Evolutionary conservation across 1,140 invertebrate species (phyloP).

Genomic region (Macrotrachela quadricornifera): DNA sequence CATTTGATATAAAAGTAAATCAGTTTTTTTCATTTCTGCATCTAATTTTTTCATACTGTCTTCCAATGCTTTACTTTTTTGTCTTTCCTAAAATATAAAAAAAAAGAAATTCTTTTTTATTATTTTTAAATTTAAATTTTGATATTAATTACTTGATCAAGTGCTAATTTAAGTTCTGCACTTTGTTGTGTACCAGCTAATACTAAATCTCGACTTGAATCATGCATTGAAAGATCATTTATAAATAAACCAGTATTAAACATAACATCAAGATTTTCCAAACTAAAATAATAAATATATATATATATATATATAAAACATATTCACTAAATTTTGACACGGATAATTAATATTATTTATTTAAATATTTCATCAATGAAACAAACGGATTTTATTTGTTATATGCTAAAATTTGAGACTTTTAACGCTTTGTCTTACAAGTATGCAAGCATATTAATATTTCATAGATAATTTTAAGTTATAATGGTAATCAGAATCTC

Average conservation of each 20-base stretch:
- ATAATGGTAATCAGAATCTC: too few relatives aligned
- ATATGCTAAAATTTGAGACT: too few relatives aligned
- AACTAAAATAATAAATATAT: conserved; percentile 25
- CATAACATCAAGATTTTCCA: conserved; percentile 69
- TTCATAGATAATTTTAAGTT: too few relatives aligned
- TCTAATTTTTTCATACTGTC: conserved; percentile 85
- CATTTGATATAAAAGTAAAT: conserved; percentile 89
- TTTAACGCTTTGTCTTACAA: too few relatives aligned
- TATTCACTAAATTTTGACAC: too few relatives aligned
- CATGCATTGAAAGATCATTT: conserved; percentile 90
- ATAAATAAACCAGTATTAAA: conserved; percentile 74
- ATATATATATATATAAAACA: too few relatives aligned
- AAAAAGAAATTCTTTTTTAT: too few relatives aligned
- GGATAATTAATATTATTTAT: conserved; percentile 8
- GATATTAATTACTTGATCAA: conserved; percentile 72
- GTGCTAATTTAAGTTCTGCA: conserved; percentile 72
- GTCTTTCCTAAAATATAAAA: conserved; percentile 38
- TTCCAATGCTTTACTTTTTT: conserved; percentile 82
- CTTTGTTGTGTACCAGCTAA: conserved; percentile 87
- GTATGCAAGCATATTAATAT: too few relatives aligned
- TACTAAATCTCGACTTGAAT: conserved; percentile 87
- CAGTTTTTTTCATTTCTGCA: conserved; percentile 78
- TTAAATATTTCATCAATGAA: not conserved
- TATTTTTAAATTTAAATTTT: too few relatives aligned
- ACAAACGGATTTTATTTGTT: too few relatives aligned